phyloP scores from a whole-genome alignment of 2,113 vertebrate species.

The Neolamprologus variostigma region DNA sequence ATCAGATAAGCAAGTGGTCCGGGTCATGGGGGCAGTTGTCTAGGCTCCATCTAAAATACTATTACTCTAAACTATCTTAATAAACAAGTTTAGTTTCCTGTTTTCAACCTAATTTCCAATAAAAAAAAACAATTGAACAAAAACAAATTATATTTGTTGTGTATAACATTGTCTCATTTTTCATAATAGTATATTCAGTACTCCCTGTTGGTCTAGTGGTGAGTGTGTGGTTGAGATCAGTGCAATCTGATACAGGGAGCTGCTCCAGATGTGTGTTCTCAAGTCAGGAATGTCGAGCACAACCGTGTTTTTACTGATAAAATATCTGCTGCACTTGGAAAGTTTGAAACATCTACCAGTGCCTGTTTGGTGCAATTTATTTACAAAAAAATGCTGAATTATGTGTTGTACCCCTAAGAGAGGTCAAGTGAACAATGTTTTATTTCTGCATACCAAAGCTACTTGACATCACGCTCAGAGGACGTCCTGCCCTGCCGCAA shows the following conservation, averaged over 20 bases:
- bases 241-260: conserved; percentile 19
- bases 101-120: not conserved
- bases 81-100: not conserved
- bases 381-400: not conserved
- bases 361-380: not conserved
- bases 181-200: not conserved
- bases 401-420: not conserved
- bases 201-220: not conserved
- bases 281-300: conserved; percentile 36
- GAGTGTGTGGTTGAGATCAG: not conserved
- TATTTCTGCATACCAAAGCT: not conserved
- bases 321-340: conserved; percentile 19
- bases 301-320: conserved; percentile 40
- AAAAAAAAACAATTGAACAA: not conserved
- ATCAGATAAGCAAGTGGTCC: not conserved
- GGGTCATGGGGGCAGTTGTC: not conserved
- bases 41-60: not conserved
- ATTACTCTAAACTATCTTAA: not conserved
- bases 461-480: not conserved
- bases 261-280: conserved; percentile 54
- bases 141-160: not conserved
- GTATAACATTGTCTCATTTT: not conserved
- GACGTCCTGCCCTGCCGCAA: not conserved
- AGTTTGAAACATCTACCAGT: not conserved
- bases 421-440: not conserved